Percentiles rank a stretch among this genome's conserved stretches.
phyloP scores from a whole-genome alignment of 2,113 vertebrate genomes.

The Cochlearius cochlearius region DNA sequence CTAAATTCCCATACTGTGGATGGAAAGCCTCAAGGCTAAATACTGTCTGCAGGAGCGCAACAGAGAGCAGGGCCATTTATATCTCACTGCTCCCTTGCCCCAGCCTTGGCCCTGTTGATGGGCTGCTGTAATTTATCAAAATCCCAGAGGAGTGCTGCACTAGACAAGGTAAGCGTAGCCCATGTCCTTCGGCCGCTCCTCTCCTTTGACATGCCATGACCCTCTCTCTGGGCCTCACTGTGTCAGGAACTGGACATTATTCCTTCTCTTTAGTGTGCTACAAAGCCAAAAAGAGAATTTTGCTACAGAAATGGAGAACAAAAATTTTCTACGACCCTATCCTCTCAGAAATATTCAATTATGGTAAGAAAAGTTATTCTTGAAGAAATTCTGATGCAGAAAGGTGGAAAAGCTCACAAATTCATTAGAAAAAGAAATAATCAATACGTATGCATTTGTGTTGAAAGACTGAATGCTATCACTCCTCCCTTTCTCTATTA shows the following conservation, averaged over 20 bases:
- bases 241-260: background rate
- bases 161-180: background rate
- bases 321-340: background rate
- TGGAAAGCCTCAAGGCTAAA: background rate
- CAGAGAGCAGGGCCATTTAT: background rate
- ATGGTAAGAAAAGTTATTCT: background rate
- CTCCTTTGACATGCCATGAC: rapidly evolving
- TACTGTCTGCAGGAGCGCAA: background rate
- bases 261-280: background rate
- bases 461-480: background rate
- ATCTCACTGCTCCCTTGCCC: background rate
- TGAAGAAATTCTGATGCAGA: background rate
- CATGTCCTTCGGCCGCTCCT: background rate
- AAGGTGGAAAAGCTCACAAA: background rate
- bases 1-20: background rate
- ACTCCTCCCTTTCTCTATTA: background rate
- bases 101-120: background rate
- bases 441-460: background rate
- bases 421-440: background rate
- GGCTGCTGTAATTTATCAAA: background rate
- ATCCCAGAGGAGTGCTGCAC: background rate
- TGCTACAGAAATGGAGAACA: background rate
- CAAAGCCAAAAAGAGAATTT: background rate
- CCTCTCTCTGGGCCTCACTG: background rate
- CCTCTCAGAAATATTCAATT: background rate